phyloP scores from a whole-genome alignment of 2,113 vertebrate genomes.

The Neopipo cinnamomea region DNA sequence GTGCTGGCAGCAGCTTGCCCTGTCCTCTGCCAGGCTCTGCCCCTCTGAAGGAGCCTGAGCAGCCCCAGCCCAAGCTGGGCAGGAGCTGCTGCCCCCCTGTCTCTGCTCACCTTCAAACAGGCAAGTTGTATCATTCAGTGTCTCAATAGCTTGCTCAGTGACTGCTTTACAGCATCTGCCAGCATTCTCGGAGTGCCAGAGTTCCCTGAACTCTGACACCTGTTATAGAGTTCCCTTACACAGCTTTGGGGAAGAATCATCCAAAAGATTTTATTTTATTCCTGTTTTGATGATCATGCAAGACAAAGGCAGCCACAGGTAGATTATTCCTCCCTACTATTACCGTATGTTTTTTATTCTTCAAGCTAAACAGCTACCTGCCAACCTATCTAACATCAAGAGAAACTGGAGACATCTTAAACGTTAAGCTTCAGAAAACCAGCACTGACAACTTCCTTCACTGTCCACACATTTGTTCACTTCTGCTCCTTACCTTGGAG shows the following conservation, averaged over 20 bases:
- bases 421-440: not conserved
- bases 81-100: not conserved
- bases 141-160: not conserved
- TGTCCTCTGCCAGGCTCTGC: not conserved
- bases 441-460: not conserved
- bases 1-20: not conserved
- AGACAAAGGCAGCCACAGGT: not conserved
- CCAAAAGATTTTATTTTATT: not conserved
- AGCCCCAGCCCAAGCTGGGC: not conserved
- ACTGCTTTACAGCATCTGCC: not conserved
- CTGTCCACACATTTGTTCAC: not conserved
- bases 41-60: rapidly evolving
- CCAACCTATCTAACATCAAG: not conserved
- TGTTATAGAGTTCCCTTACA: not conserved
- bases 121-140: rapidly evolving
- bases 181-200: not conserved
- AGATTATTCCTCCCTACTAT: rapidly evolving
- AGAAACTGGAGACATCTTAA: not conserved
- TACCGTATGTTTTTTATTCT: not conserved
- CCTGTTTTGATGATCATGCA: not conserved
- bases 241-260: not conserved
- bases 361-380: not conserved
- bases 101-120: not conserved
- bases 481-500: not conserved
- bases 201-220: not conserved